Evolutionary conservation across 2,888 invertebrate species (phyloP).

Genomic region (Scaptomyza caliginosa): DNA sequence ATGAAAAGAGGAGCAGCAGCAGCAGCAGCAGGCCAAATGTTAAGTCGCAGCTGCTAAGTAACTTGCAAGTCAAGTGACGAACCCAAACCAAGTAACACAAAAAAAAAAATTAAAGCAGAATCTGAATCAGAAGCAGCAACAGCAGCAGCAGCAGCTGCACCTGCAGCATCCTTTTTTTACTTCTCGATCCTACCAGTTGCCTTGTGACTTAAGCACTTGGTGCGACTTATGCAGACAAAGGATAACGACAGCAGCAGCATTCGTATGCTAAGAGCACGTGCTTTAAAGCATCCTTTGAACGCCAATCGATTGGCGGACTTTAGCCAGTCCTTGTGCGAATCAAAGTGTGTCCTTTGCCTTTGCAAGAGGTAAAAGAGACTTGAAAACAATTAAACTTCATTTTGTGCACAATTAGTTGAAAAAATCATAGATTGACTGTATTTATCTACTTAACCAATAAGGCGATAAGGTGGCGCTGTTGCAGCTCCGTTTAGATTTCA

Average conservation of each 20-base stretch:
- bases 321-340: neutral
- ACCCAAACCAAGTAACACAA: neutral
- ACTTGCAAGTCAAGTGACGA: conserved; percentile 41
- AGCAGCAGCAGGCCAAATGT: conserved; percentile 15
- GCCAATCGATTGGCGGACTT: conserved; percentile 21
- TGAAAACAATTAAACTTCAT: neutral
- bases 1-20: no score
- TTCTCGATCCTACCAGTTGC: neutral
- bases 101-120: neutral
- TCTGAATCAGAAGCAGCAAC: conserved; percentile 1
- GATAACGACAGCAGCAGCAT: neutral
- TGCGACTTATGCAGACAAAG: conserved; percentile 12
- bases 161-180: conserved; percentile 1
- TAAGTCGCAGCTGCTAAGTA: conserved; percentile 49
- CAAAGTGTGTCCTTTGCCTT: neutral
- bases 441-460: neutral
- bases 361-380: neutral
- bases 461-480: neutral
- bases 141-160: conserved; percentile 10
- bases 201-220: conserved; percentile 4
- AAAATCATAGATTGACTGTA: neutral
- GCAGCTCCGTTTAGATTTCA: no score
- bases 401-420: neutral
- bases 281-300: conserved; percentile 4
- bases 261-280: neutral